These are phyloP conservation scores for Diorhabda elongata DNA, from an alignment of 1,140 invertebrate species.

Conservation along the genomic window DNA sequence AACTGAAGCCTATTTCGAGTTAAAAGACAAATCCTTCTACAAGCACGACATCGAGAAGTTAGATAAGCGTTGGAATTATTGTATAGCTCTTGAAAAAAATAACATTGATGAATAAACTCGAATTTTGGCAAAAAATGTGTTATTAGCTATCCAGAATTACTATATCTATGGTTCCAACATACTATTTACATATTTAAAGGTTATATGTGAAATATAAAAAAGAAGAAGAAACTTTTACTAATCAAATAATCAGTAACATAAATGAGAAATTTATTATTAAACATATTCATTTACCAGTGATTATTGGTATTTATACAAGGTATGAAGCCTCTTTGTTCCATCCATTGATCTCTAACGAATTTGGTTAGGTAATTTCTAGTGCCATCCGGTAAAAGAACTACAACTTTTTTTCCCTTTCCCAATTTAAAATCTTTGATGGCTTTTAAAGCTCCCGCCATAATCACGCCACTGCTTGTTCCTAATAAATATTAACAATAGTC, in stretches of 20 bases:
- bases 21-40: no score
- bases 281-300: conserved; percentile 47
- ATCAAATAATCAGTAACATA: neutral
- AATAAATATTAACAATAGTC: neutral
- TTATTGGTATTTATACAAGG: conserved; percentile 48
- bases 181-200: no score
- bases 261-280: neutral
- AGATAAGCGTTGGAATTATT: no score
- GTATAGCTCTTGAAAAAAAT: no score
- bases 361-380: conserved; percentile 99
- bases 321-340: conserved; percentile 75
- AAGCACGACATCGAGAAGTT: no score
- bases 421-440: conserved; percentile 70
- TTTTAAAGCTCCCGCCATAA: conserved; percentile 73
- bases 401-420: conserved; percentile 73
- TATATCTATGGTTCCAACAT: no score
- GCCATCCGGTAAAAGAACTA: conserved; percentile 89
- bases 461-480: conserved; percentile 89
- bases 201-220: no score
- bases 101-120: no score
- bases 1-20: no score
- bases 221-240: conserved; percentile 8
- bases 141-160: conserved; percentile 9
- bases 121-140: no score
- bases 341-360: conserved; percentile 93